phyloP scores from a whole-genome alignment of 1,140 invertebrate species.

The Hermetia illucens region DNA sequence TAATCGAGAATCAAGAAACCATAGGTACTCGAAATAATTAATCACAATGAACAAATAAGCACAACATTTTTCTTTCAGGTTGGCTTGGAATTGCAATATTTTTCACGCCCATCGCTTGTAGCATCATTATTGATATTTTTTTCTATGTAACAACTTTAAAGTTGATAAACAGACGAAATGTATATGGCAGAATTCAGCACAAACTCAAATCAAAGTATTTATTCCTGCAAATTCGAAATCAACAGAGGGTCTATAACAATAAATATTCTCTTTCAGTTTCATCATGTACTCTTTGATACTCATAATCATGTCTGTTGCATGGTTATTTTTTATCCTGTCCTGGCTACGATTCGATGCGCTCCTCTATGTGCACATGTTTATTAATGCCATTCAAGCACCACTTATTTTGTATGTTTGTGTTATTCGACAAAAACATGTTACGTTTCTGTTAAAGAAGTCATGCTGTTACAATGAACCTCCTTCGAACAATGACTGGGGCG shows the following conservation, averaged over 20 bases:
- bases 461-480: constrained; percentile 55
- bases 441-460: constrained; percentile 57
- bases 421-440: constrained; percentile 58
- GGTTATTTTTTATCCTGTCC: constrained; percentile 59
- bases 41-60: too few relatives aligned
- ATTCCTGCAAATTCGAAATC: constrained; percentile 6
- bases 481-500: constrained; percentile 60
- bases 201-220: constrained; percentile 64
- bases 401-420: constrained; percentile 60
- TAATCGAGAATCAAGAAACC: constrained; percentile 45
- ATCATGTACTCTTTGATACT: constrained; percentile 61
- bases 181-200: constrained; percentile 69
- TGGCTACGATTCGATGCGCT: constrained; percentile 53
- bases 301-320: constrained; percentile 52
- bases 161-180: constrained; percentile 59
- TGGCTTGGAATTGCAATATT: constrained; percentile 66
- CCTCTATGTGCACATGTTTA: constrained; percentile 54
- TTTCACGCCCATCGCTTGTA: constrained; percentile 63
- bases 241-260: constrained; percentile 5
- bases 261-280: constrained; percentile 42
- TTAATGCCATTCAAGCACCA: constrained; percentile 57
- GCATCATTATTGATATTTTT: constrained; percentile 59
- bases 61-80: constrained; percentile 29
- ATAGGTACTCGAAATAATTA: constrained; percentile 40
- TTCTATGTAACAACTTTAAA: constrained; percentile 65